Evolutionary conservation across 2,113 vertebrate genomes (phyloP), one percentile per base, ranked within the genome.

Genomic region (Zosterops pallidus): DNA sequence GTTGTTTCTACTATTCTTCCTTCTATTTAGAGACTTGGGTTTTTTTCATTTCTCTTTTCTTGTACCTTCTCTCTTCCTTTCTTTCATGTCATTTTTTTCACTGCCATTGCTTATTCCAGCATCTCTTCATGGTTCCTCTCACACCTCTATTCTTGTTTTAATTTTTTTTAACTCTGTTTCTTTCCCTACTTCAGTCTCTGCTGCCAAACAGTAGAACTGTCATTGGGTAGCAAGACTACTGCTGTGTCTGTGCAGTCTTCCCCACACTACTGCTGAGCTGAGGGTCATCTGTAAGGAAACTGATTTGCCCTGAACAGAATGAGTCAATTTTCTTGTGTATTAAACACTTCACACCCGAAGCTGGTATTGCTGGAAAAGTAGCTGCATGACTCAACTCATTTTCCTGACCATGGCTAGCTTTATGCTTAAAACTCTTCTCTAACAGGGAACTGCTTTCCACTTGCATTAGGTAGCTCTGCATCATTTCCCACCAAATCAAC

Each of bases 261-360:
- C 42, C 18, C 44, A 20, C 7, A 2, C 83, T 86, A 35, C 57
- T 89, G 71, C 62, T 94, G 80, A 84, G 55, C 59, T 55, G 56
- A 91, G 50, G 21, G 47, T 91, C 52, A 83, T 56, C 52, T 6
- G 41, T 75, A 49, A 67, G 41, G 59, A 90, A 91, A 49, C 29
- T 69, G 29, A 75, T 74, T 78, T 83, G 79, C 55, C 67, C 68
- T 80, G 31, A 93, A 53, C 37, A 60, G 60, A 50, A 89, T 85
- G 78, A 83, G n/a, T 94, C 74, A 49, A 52, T 70, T 86, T 72
- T 90, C 86, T 80, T 88, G 46, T 84, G 31, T 88, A 74, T 78
- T 84, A 83, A 74, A 81, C 62, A 53, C 55, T 93, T 94, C n/a
- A 75, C 83, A 94, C 68, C 72, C 94, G 76, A 90, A 69, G 64